phyloP scores from a whole-genome alignment of 2,888 invertebrate genomes.

The Criorhina ranunculi region DNA sequence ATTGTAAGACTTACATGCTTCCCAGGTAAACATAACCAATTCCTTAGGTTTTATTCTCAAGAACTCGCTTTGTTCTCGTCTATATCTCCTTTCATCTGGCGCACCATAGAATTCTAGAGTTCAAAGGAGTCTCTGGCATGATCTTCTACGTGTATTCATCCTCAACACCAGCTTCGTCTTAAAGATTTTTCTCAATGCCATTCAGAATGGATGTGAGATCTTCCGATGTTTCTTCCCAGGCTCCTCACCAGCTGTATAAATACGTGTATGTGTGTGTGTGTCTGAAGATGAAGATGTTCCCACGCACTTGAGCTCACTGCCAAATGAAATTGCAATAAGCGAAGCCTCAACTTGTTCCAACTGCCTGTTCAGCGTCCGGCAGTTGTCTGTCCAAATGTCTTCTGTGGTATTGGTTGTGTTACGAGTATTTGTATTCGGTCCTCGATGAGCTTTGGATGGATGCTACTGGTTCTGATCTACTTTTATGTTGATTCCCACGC shows the following conservation, averaged over 20 bases:
- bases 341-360: constrained; percentile 19
- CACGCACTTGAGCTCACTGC: constrained; percentile 59
- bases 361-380: constrained; percentile 47
- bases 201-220: constrained; percentile 46
- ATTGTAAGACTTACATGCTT: constrained; percentile 23
- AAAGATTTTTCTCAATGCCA: constrained; percentile 15
- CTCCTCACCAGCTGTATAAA: not conserved
- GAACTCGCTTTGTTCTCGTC: constrained; percentile 22
- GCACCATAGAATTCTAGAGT: not conserved
- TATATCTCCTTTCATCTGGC: constrained; percentile 4
- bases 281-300: constrained; percentile 55
- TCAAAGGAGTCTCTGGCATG: constrained; percentile 25
- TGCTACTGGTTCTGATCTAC: constrained; percentile 39
- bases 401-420: not conserved
- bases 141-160: constrained; percentile 13
- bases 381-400: constrained; percentile 32
- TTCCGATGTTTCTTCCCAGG: constrained; percentile 52
- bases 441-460: constrained; percentile 12
- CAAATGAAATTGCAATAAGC: constrained; percentile 60
- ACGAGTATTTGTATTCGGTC: constrained; percentile 4
- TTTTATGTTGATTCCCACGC: constrained; percentile 64
- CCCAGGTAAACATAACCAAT: constrained; percentile 21
- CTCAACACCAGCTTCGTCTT: constrained; percentile 1
- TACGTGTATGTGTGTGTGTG: constrained; percentile 11
- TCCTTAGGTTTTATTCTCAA: not conserved